Percentiles rank a stretch among this genome's conserved stretches.
Conservation (phyloP, 2,797 vertebrate species). For the Yasuhikotakia modesta region DNA sequence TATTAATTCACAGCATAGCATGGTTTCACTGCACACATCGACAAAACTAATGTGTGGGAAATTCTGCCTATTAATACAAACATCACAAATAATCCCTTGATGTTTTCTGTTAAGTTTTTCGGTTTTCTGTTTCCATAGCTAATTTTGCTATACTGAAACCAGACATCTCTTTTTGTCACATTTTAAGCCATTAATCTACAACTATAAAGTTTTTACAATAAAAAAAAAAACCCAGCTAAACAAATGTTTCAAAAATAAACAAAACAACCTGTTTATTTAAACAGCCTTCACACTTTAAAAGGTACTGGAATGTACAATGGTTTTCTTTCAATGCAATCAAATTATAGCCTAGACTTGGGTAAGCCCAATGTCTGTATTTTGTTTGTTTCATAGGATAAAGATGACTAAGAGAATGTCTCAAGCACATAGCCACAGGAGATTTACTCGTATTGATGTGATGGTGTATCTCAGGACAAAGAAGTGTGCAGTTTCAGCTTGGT, state of each 20-base stretch:
- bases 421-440: background rate
- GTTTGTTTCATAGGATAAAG: conserved; percentile 22
- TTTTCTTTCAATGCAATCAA: background rate
- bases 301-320: background rate
- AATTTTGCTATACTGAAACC: background rate
- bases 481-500: conserved; percentile 29
- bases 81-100: no score
- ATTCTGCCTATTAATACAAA: background rate
- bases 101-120: background rate
- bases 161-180: no score
- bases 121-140: no score
- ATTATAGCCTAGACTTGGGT: conserved; percentile 6
- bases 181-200: no score
- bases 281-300: background rate
- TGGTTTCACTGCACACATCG: conserved; percentile 17
- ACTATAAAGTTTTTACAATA: no score
- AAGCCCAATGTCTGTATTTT: background rate
- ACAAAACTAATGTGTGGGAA: background rate
- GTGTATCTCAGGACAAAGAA: background rate
- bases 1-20: conserved; percentile 13
- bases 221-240: no score
- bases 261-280: background rate
- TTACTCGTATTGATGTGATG: conserved; percentile 15
- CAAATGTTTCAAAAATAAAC: background rate
- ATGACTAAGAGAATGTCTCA: background rate